These are phyloP conservation scores for Actinopyga echinites DNA, from an alignment of 53 echinoderm and acorn worm genomes.

Conservation along the genomic window DNA sequence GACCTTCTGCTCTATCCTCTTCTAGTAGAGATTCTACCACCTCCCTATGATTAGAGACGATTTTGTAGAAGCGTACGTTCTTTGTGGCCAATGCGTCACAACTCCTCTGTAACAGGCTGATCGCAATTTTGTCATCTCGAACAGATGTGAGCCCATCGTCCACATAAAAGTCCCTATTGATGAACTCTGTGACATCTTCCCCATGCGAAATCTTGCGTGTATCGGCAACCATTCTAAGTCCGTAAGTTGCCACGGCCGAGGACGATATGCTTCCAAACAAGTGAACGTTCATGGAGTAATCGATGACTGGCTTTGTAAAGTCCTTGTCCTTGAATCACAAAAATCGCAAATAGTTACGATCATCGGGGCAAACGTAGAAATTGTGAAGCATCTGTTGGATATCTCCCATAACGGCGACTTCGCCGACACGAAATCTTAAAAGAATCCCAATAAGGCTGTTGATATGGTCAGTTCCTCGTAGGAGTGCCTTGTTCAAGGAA, in stretches of 20 bases:
- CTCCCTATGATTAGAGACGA: slow-evolving; percentile 44
- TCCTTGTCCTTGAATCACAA: slow-evolving; percentile 65
- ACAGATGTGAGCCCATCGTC: slow-evolving; percentile 55
- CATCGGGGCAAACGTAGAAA: slow-evolving; percentile 53
- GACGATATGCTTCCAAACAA: slow-evolving; percentile 54
- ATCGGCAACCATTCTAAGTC: slow-evolving; percentile 42
- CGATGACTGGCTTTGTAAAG: background rate
- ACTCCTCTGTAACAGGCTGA: slow-evolving; percentile 49
- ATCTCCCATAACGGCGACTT: slow-evolving; percentile 64
- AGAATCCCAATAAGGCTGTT: slow-evolving; percentile 56
- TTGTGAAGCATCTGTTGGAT: slow-evolving; percentile 67
- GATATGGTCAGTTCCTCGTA: slow-evolving; percentile 63
- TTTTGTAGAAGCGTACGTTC: slow-evolving; percentile 46
- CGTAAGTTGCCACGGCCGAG: slow-evolving; percentile 56
- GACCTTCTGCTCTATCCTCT: slow-evolving; percentile 48
- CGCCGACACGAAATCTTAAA: slow-evolving; percentile 42
- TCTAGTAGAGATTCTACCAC: slow-evolving; percentile 54
- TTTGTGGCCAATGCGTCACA: slow-evolving; percentile 38
- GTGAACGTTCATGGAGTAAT: slow-evolving; percentile 51
- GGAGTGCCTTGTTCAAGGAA: slow-evolving; percentile 50
- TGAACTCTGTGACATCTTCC: slow-evolving; percentile 49
- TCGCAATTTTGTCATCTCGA: slow-evolving; percentile 21
- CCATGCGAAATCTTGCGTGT: slow-evolving; percentile 7
- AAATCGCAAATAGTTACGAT: slow-evolving; percentile 53
- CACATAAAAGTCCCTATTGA: slow-evolving; percentile 60